A percentile compares a stretch with the other conserved stretches of the same genome.
phyloP scores from a whole-genome alignment of 2,888 invertebrate species.

The Andrena haemorrhoa region DNA sequence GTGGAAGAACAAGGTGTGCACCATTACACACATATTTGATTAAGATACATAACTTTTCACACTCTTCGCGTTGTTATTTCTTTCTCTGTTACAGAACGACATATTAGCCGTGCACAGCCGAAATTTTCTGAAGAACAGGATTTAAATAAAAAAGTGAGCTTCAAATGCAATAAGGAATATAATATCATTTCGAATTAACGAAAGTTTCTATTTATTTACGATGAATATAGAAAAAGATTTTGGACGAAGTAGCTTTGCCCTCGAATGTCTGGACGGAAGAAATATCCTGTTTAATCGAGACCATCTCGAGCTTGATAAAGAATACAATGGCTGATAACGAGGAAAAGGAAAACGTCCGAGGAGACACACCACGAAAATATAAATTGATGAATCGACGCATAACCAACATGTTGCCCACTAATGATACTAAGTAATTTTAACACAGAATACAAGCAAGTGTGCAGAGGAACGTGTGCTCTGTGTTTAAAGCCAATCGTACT shows the following conservation, averaged over 20 bases:
- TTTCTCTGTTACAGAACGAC: constrained; percentile 17
- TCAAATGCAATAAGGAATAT: not conserved
- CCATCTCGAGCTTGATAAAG: constrained; percentile 24
- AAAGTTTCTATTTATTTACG: not conserved
- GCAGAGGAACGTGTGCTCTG: not conserved
- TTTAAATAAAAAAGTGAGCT: constrained; percentile 6
- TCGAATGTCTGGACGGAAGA: constrained; percentile 15
- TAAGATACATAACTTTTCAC: not conserved
- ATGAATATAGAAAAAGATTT: constrained; percentile 17
- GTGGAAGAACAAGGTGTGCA: constrained; percentile 20
- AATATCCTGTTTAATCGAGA: constrained; percentile 15
- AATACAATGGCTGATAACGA: constrained; percentile 7
- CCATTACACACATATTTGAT: not conserved
- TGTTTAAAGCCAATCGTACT: not conserved
- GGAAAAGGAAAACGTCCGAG: constrained; percentile 43
- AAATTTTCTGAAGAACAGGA: not conserved
- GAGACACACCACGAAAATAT: not conserved
- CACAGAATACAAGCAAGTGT: not conserved
- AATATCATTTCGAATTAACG: not conserved
- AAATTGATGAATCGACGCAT: not conserved
- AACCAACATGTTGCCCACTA: not conserved
- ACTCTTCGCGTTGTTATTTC: not conserved
- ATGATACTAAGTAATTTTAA: constrained; percentile 26
- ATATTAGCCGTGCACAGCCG: not conserved
- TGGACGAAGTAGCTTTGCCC: not conserved